phyloP scores from a whole-genome alignment of 2,888 invertebrate species.

The Abscondita cerata region DNA sequence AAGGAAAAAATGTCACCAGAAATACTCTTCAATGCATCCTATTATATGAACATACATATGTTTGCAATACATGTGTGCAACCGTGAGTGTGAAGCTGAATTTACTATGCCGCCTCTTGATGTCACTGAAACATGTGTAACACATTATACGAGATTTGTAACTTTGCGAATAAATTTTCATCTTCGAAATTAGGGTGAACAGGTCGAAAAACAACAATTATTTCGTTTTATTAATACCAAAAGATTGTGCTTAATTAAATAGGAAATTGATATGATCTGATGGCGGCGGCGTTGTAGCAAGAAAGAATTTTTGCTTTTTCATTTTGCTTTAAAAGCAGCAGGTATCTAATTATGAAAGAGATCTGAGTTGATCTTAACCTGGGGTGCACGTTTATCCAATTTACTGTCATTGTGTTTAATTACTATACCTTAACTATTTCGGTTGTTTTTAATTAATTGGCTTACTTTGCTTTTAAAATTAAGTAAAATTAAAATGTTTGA shows the following conservation, averaged over 20 bases:
- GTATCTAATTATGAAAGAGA: conserved; percentile 38
- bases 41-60: conserved; percentile 39
- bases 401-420: conserved; percentile 31
- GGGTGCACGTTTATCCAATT: conserved; percentile 13
- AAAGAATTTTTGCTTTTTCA: conserved; percentile 33
- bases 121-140: conserved; percentile 38
- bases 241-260: conserved; percentile 17
- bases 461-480: no score
- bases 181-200: background rate
- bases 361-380: conserved; percentile 18
- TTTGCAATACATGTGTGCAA: conserved; percentile 38
- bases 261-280: conserved; percentile 34
- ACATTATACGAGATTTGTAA: conserved; percentile 35
- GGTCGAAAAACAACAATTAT: background rate
- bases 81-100: conserved; percentile 35
- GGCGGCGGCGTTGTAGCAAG: conserved; percentile 25
- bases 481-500: no score
- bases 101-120: conserved; percentile 42
- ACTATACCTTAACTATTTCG: conserved; percentile 2
- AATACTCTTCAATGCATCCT: conserved; percentile 41
- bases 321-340: conserved; percentile 42
- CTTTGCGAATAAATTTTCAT: conserved; percentile 13
- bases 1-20: conserved; percentile 22
- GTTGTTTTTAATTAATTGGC: no score
- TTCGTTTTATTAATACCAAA: background rate